Evolutionary conservation across 2,888 invertebrate species (phyloP), one percentile per base, ranked within the genome.

Genomic region (Conus canariensis): DNA sequence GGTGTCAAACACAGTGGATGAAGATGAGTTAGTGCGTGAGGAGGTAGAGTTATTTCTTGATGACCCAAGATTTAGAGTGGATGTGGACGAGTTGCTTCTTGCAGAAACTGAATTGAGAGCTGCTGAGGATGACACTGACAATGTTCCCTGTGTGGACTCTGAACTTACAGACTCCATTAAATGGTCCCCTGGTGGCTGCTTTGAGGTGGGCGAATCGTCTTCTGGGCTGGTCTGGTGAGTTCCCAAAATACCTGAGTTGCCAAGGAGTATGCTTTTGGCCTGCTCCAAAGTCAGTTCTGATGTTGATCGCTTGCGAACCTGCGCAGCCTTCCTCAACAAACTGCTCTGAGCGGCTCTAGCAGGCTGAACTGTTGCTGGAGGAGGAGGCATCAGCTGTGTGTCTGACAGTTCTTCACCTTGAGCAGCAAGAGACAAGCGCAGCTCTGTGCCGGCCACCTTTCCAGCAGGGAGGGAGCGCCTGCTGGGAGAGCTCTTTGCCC

Each of bases 211-310:
- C 4, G 4, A 45, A 45, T 77, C 64, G 8, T 90, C 90, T 22
- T 90, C 90, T 22, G 83, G 16, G 59, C 89, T 90, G 85, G 58
- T 89, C 25, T 90, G 91, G 12, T 90, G 91, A 67, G 88, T 64
- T 82, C 90, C 90, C 22, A 95, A 90, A 83, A 94, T 93, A 56
- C 94, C 94, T 10, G 95, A 95, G 88, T 94, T 94, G 58, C 95
- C 95, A 77, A 93, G 90, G 7, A 95, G 93, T 88, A 95, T 95
- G 88, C 94, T 93, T 88, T 95, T 95, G 19, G 95, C 95, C 90
- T 95, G 94, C 89, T 94, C 94, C n/a, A 95, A 90, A 16, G 94
- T 94, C 89, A 95, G 88, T 85, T 95, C 95, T 60, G 94, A 92
- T 8, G 93, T 92, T 10, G 93, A 88, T 10, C 88, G 83, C 58